These are phyloP conservation scores for Stenoptilia bipunctidactyla DNA, from an alignment of 2,888 invertebrate genomes.

Conservation along the genomic window DNA sequence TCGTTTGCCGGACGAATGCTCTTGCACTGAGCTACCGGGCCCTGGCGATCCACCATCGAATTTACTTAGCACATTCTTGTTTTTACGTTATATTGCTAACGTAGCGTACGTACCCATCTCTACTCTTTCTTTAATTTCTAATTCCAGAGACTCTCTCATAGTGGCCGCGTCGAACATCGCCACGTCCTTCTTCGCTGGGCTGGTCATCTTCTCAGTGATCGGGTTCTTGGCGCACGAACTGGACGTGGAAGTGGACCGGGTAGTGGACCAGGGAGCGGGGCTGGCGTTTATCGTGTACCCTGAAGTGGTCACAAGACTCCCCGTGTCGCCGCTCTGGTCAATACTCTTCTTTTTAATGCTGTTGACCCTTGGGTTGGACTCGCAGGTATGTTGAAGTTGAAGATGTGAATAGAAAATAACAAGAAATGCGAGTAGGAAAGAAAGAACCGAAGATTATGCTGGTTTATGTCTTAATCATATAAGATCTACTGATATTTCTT, in stretches of 20 bases:
- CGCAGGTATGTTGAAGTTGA: conserved; percentile 69
- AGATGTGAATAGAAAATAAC: too few species aligned
- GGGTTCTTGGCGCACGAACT: conserved; percentile 85
- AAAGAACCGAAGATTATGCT: too few species aligned
- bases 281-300: conserved; percentile 90
- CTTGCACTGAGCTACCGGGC: too few species aligned
- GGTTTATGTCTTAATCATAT: too few species aligned
- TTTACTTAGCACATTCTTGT: too few species aligned
- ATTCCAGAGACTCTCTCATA: conserved; percentile 78
- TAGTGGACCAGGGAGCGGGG: conserved; percentile 83
- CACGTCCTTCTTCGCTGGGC: conserved; percentile 85
- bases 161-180: conserved; percentile 82
- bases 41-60: too few species aligned
- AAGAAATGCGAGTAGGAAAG: too few species aligned
- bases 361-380: conserved; percentile 79
- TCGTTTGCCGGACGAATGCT: too few species aligned
- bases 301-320: conserved; percentile 83
- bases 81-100: too few species aligned
- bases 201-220: conserved; percentile 85
- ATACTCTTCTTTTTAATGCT: conserved; percentile 86
- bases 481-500: too few species aligned
- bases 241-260: conserved; percentile 75
- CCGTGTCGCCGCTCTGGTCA: conserved; percentile 86
- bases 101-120: too few species aligned
- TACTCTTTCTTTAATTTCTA: too few species aligned